Conservation (phyloP, 2,113 vertebrate genomes). For the Grammomys dolichurus region DNA sequence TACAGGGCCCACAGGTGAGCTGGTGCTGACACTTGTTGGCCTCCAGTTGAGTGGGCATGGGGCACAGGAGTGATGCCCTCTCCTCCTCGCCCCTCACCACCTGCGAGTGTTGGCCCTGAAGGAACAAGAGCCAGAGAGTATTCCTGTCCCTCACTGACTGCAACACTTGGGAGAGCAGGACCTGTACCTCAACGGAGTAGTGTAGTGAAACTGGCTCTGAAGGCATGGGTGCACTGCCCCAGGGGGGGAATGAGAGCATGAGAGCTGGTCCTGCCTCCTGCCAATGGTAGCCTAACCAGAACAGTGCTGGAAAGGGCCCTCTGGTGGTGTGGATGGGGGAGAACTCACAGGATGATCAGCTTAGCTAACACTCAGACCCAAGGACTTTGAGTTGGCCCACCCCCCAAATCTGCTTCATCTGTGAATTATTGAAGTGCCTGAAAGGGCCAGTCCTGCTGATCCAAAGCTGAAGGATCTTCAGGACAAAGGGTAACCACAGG, state of each 20-base stretch:
- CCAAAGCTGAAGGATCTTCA: background rate
- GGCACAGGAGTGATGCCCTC: background rate
- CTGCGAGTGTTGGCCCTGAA: background rate
- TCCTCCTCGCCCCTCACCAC: background rate
- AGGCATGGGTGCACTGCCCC: background rate
- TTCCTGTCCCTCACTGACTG: background rate
- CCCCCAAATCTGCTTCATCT: background rate
- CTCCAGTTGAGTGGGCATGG: background rate
- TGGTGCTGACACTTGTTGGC: background rate
- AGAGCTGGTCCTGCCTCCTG: background rate
- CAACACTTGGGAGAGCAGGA: background rate
- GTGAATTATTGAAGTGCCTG: background rate
- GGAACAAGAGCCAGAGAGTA: background rate
- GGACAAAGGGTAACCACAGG: background rate
- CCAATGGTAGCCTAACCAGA: background rate
- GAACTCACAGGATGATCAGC: background rate
- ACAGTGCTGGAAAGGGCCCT: background rate
- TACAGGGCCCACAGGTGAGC: background rate
- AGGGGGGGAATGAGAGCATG: background rate
- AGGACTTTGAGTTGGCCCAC: background rate
- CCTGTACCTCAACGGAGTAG: background rate
- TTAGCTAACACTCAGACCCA: background rate
- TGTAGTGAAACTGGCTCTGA: background rate
- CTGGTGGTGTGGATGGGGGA: background rate
- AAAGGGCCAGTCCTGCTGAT: background rate